Conservation (phyloP, 2,797 vertebrate genomes). For the Scleropages formosus region DNA sequence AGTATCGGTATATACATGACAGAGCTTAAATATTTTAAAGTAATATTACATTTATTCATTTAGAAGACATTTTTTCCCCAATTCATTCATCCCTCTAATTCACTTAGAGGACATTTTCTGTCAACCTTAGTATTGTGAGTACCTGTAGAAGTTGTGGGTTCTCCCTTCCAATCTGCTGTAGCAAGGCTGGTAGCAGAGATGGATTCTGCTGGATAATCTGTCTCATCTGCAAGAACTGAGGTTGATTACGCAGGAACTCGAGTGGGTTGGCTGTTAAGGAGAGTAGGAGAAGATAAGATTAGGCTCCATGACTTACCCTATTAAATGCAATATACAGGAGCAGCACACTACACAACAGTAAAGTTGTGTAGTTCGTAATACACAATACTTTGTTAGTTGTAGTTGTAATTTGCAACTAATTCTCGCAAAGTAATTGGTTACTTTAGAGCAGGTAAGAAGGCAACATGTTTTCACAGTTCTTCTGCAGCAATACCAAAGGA, state of each 20-base stretch:
- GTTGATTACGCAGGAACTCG: slow-evolving; percentile 89
- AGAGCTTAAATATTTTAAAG: too few relatives aligned
- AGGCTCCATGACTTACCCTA: neutral
- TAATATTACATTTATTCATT: too few relatives aligned
- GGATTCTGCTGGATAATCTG: slow-evolving; percentile 97
- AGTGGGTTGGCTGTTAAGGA: slow-evolving; percentile 78
- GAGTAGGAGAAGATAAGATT: neutral
- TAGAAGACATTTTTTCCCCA: too few relatives aligned
- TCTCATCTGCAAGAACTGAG: slow-evolving; percentile 93
- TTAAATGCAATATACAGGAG: neutral
- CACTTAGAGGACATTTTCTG: too few relatives aligned
- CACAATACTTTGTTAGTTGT: too few relatives aligned
- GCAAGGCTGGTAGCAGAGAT: slow-evolving; percentile 83
- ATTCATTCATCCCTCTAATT: too few relatives aligned
- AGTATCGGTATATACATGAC: too few relatives aligned
- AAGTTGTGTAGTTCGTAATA: neutral
- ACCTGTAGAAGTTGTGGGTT: slow-evolving; percentile 93
- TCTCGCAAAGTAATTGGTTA: neutral
- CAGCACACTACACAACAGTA: neutral
- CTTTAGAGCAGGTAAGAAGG: neutral
- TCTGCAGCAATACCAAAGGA: neutral
- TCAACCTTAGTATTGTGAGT: neutral
- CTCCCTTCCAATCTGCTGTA: slow-evolving; percentile 92
- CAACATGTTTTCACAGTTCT: neutral
- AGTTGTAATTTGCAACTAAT: too few relatives aligned